Evolutionary conservation across 2,888 invertebrate species (phyloP).

Genomic region (Eilema depressum): DNA sequence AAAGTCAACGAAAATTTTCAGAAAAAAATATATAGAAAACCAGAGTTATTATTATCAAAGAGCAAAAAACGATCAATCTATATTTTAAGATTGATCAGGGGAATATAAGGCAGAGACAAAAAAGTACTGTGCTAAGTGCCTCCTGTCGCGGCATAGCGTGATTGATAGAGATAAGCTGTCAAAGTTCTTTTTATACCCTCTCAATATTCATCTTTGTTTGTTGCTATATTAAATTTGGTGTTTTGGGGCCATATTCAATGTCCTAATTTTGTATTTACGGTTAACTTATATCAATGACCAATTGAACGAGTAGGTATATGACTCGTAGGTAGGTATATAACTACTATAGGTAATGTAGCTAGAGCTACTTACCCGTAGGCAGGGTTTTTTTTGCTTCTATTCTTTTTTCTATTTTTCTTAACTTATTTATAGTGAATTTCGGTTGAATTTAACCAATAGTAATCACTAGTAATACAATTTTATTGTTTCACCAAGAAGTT

Average conservation of each 20-base stretch:
- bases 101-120: slow-evolving; percentile 55
- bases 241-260: slow-evolving; percentile 21
- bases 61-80: slow-evolving; percentile 62
- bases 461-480: no score
- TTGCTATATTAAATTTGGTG: slow-evolving; percentile 31
- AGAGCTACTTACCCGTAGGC: no score
- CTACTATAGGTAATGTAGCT: no score
- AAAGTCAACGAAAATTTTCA: not conserved
- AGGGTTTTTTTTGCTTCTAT: no score
- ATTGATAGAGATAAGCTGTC: slow-evolving; percentile 63
- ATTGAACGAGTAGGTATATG: not conserved
- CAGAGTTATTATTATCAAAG: slow-evolving; percentile 27
- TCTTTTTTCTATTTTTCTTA: no score
- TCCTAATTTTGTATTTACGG: slow-evolving; percentile 11
- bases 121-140: slow-evolving; percentile 56
- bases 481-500: no score
- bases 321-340: no score
- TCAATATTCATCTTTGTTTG: slow-evolving; percentile 63
- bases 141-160: slow-evolving; percentile 48
- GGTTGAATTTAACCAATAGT: no score
- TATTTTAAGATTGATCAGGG: slow-evolving; percentile 60
- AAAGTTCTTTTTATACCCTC: slow-evolving; percentile 55
- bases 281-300: not conserved
- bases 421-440: no score
- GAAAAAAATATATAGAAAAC: slow-evolving; percentile 17